Conservation (phyloP, 2,113 vertebrate species). For the Panurus biarmicus region DNA sequence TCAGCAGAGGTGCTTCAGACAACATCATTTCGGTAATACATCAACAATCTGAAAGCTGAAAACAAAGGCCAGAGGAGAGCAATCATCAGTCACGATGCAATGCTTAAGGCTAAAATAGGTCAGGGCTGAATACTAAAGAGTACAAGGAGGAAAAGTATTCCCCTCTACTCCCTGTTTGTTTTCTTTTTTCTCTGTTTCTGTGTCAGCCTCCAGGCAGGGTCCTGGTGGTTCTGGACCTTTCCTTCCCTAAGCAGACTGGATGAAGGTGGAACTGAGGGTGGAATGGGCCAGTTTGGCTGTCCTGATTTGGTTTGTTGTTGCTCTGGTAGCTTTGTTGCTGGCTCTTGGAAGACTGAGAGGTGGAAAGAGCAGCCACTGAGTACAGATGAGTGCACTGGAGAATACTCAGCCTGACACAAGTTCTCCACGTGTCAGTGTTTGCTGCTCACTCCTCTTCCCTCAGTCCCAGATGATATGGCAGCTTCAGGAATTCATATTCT, state of each 20-base stretch:
- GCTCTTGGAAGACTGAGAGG: not conserved
- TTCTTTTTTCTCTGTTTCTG: not conserved
- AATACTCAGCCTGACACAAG: not conserved
- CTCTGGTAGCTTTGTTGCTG: not conserved
- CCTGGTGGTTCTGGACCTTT: not conserved
- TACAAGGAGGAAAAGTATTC: not conserved
- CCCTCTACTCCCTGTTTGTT: not conserved
- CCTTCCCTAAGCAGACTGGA: not conserved
- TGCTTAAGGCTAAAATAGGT: conserved; percentile 42
- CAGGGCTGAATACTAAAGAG: conserved; percentile 40
- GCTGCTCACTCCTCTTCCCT: not conserved
- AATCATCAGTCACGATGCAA: conserved; percentile 5
- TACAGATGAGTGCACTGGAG: not conserved
- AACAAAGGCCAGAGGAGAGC: conserved; percentile 38
- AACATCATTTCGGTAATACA: conserved; percentile 58
- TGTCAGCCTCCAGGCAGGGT: not conserved
- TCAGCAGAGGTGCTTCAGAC: conserved; percentile 65
- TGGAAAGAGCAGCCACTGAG: not conserved
- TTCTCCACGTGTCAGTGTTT: not conserved
- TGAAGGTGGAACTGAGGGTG: not conserved
- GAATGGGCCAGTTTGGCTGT: not conserved
- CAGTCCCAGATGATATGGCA: not conserved
- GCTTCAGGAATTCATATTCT: not conserved
- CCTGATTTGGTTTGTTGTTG: not conserved
- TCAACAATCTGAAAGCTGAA: conserved; percentile 59